Evolutionary conservation across 2,797 vertebrate genomes (phyloP), one percentile per base, ranked within the genome.

Genomic region (Molossus alvarezi): DNA sequence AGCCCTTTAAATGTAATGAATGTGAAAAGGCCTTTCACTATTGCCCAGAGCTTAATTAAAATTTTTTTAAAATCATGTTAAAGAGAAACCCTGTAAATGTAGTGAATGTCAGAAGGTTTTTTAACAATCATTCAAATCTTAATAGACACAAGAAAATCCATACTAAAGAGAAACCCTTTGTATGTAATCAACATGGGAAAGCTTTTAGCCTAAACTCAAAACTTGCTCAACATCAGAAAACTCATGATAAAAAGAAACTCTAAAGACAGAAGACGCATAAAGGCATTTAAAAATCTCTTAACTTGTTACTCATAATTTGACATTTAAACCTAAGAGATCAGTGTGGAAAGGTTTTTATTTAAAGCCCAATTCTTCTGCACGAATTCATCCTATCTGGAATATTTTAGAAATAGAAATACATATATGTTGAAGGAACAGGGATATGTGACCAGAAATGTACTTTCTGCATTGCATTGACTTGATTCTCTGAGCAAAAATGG

Each of bases 111-210:
- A 75, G n/a, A 92, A 95, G 81, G 7, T 2, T 64, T 96, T 92
- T 77, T 45, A 96, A 90, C 20, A 27, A 95, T 33, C n/a, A 37
- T 18, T 95, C 93, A 65, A 95, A 96, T 82, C 90, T 96, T 71
- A 45, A 71, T 20, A 95, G 10, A 89, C 93, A 95, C 75, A 87
- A 51, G 81, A 95, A 90, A 81, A 95, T 93, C 90, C 90, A 96
- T 20, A 80, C 85, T 4, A 73, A 85, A 45, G 85, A 89, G 85
- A 96, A 94, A 79, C 58, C 51, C 8, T 96, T 58, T 65, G 76
- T 76, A 23, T 95, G 90, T 53, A 17, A 82, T 45, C 90, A 93
- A 18, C 82, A 93, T 72, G 87, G 93, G 65, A 93, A 95, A 90
- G 75, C 81, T n/a, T 96, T 96, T 11, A 77, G 69, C 57, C 18